Base-by-base conservation (phyloP, 2,113 vertebrate genomes). In the Rhabdomys dilectus region DNA sequence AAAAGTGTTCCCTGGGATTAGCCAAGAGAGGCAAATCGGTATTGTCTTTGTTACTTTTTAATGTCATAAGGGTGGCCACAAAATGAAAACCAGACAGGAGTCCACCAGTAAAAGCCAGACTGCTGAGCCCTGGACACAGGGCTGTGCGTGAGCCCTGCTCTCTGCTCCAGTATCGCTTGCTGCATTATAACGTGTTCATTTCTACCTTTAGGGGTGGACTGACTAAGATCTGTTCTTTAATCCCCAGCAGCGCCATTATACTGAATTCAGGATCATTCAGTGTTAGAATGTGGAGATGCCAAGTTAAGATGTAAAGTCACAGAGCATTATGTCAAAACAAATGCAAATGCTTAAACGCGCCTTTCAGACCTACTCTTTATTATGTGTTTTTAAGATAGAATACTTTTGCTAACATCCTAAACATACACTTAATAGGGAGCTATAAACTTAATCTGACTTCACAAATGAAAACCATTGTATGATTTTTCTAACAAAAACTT, bases 401-500 rank as follows among this genome's bases (percentile, higher is more conserved):
- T 51, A 88, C 90, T 81, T 96, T 80, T 0, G 68, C 45, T 88
- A 96, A 81, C 53, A 91, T 85, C 77, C 81, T 87, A 90, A 95
- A 89, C 10, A 31, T 68, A 73, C 73, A 95, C 29, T 95, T 94
- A 0, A 51, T 19, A 56, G 36, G 2, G 5, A 58, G 42, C n/a
- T 6, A 53, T 11, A 88, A 36, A 81, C 0, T 36, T 89, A 93
- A 91, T 10, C 15, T 48, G 15, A 88, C 72, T 84, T 95, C 62
- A 95, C 48, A 96, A 93, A 91, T 76, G 21, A 95, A 87, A 91
- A 89, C 26, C 51, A 3, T 11, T 62, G 5, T 7, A 68, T 94
- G 73, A 85, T 22, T 75, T 96, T 72, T 64, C 42, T 81, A 92
- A 93, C 58, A 92, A 82, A 88, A 96, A 62, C n/a, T 62, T 84